phyloP scores from a whole-genome alignment of 30 jellyfish, hydroid and myxozoan species.

The Rhopilema esculentum region DNA sequence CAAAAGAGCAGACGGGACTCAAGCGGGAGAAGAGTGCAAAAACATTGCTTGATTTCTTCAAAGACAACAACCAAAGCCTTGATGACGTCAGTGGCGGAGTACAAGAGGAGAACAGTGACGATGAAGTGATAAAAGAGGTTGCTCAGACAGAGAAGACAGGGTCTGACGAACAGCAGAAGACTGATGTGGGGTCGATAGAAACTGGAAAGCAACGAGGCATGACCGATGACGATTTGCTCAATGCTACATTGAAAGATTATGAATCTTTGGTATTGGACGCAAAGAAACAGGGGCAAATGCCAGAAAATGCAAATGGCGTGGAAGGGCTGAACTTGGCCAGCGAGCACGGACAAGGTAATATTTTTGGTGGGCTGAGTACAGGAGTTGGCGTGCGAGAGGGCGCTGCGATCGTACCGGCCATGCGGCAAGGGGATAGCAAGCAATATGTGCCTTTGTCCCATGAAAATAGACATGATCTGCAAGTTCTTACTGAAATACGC shows the following conservation, averaged over 20 bases:
- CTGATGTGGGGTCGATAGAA: background rate
- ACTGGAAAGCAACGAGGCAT: slow-evolving; percentile 12
- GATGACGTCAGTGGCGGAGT: background rate
- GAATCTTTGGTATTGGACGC: slow-evolving; percentile 30
- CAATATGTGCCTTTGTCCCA: slow-evolving; percentile 34
- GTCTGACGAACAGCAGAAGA: slow-evolving; percentile 9
- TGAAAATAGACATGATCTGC: slow-evolving; percentile 53
- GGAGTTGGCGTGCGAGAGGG: slow-evolving; percentile 16
- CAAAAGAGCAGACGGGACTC: slow-evolving; percentile 23
- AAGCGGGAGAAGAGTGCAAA: slow-evolving; percentile 33
- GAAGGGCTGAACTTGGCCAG: background rate
- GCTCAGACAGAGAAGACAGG: background rate
- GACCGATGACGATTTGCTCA: slow-evolving; percentile 38
- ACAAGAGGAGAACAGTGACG: background rate
- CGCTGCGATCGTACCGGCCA: slow-evolving; percentile 5
- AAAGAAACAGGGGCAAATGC: slow-evolving; percentile 1
- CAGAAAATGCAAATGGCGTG: background rate
- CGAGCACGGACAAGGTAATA: background rate
- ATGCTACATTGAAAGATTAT: slow-evolving; percentile 57
- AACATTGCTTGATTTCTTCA: slow-evolving; percentile 36
- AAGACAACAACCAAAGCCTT: slow-evolving; percentile 25
- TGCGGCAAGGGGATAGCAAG: background rate
- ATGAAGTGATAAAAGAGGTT: background rate
- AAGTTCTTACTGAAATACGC: slow-evolving; percentile 64
- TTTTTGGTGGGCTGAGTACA: background rate